These are phyloP conservation scores for Iphiclides podalirius DNA, from an alignment of 2,888 invertebrate species.

Conservation along the genomic window DNA sequence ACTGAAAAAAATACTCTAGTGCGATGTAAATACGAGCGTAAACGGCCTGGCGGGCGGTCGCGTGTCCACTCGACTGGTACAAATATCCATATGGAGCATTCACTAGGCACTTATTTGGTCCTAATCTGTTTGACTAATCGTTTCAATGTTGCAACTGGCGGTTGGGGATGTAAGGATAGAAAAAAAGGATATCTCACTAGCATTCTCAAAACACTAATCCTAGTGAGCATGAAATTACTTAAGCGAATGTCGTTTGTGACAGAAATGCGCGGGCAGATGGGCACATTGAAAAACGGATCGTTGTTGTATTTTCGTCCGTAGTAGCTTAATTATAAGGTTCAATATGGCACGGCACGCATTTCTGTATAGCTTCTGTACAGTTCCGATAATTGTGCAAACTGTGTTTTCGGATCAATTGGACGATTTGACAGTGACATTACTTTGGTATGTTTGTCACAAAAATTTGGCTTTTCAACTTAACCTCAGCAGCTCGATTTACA, in stretches of 20 bases:
- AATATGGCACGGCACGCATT: conserved; percentile 2
- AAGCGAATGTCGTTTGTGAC: conserved; percentile 13
- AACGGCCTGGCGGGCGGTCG: conserved; percentile 66
- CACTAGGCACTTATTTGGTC: conserved; percentile 6
- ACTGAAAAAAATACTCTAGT: conserved; percentile 81
- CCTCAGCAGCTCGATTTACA: conserved; percentile 9
- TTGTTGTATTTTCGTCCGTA: conserved; percentile 24
- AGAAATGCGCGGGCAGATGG: no score
- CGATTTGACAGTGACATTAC: no score
- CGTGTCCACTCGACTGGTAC: conserved; percentile 29
- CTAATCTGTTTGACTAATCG: conserved; percentile 12
- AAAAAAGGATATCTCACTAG: conserved; percentile 64
- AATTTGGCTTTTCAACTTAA: conserved; percentile 5
- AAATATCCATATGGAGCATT: conserved; percentile 10
- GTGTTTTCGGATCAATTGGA: no score
- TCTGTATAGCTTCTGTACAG: background rate
- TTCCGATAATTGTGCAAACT: conserved; percentile 3
- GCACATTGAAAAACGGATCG: background rate
- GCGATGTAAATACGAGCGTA: conserved; percentile 75
- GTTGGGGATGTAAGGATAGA: conserved; percentile 35
- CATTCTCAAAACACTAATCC: conserved; percentile 76
- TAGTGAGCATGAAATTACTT: conserved; percentile 77
- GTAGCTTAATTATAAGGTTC: conserved; percentile 4
- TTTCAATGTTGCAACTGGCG: conserved; percentile 2
- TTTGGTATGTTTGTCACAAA: conserved; percentile 3